phyloP scores from a whole-genome alignment of 2,888 invertebrate species.

The Cantharis lateralis region DNA sequence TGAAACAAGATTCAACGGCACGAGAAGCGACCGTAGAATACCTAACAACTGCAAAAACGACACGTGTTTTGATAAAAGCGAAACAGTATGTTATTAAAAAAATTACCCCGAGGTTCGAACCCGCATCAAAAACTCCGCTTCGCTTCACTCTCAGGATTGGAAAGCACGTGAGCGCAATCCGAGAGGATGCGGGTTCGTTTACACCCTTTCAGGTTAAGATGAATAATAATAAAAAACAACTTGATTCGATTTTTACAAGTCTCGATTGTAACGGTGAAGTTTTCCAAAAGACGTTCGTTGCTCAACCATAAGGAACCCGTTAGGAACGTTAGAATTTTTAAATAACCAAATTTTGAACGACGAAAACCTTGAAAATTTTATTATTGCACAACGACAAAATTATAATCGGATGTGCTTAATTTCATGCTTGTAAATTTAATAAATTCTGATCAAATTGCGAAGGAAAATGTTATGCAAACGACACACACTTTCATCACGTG shows the following conservation, averaged over 20 bases:
- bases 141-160: background rate
- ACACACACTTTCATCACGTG: background rate
- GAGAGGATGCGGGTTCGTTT: background rate
- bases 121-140: background rate
- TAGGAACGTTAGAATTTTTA: background rate
- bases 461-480: background rate
- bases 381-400: background rate
- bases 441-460: background rate
- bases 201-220: background rate
- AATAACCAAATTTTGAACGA: background rate
- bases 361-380: background rate
- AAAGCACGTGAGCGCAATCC: background rate
- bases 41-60: background rate
- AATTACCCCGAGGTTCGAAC: background rate
- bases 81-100: conserved; percentile 1
- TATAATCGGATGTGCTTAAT: background rate
- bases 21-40: conserved; percentile 11
- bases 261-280: background rate
- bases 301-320: background rate
- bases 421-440: background rate
- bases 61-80: conserved; percentile 7
- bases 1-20: conserved; percentile 32
- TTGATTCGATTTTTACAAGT: background rate
- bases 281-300: background rate
- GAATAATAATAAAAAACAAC: background rate